Conservation (phyloP, 2,888 invertebrate genomes). For the Thera obeliscata region DNA sequence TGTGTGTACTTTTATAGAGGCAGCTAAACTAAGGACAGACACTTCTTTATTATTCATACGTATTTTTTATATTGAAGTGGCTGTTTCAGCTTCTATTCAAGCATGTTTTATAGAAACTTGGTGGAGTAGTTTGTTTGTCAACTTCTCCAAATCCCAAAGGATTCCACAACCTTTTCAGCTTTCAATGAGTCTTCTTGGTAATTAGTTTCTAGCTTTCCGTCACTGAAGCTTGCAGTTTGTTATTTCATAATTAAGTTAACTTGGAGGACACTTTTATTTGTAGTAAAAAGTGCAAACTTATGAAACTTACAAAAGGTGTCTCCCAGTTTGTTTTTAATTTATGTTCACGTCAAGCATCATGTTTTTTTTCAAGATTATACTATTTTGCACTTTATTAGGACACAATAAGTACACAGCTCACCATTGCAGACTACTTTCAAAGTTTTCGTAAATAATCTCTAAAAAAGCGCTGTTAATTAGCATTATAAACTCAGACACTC, state of each 20-base stretch:
- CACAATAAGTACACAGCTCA: background rate
- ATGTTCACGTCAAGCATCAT: background rate
- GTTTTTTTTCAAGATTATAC: background rate
- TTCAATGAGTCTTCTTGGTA: constrained; percentile 24
- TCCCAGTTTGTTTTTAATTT: background rate
- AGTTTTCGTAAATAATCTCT: too few species aligned
- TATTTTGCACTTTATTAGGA: background rate
- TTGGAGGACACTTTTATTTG: constrained; percentile 11
- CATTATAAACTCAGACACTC: too few species aligned
- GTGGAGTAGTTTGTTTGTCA: constrained; percentile 17
- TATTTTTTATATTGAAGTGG: background rate
- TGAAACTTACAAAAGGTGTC: constrained; percentile 3
- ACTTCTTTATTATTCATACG: background rate
- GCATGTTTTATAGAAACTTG: constrained; percentile 9
- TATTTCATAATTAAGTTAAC: constrained; percentile 25
- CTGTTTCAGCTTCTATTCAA: constrained; percentile 12
- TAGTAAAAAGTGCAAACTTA: constrained; percentile 5
- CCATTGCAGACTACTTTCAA: too few species aligned
- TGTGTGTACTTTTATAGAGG: background rate
- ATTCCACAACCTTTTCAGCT: constrained; percentile 26
- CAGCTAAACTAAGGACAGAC: background rate
- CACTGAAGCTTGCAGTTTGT: constrained; percentile 14
- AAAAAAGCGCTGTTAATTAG: too few species aligned
- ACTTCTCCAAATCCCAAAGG: constrained; percentile 20
- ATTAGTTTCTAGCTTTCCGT: constrained; percentile 26